phyloP scores from a whole-genome alignment of 2,113 vertebrate genomes.

The Solea senegalensis region DNA sequence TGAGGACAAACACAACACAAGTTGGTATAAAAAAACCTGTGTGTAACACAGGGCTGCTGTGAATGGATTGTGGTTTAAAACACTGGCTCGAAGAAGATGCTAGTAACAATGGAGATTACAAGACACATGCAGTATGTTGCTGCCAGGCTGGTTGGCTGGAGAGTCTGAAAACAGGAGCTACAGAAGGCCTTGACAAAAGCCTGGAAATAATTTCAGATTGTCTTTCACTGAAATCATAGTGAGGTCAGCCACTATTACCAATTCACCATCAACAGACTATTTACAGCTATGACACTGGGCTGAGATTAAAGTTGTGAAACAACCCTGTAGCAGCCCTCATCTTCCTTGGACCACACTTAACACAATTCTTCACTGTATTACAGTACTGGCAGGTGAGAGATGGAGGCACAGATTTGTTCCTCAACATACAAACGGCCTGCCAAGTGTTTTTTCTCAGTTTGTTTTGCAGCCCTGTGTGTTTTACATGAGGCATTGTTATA shows the following conservation, averaged over 20 bases:
- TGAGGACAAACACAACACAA: background rate
- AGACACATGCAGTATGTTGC: slow-evolving; percentile 39
- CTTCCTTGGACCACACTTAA: slow-evolving; percentile 23
- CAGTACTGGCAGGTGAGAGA: background rate
- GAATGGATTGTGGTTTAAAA: slow-evolving; percentile 30
- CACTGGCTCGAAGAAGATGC: slow-evolving; percentile 34
- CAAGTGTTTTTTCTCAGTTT: background rate
- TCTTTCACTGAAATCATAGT: slow-evolving; percentile 36
- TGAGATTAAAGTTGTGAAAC: slow-evolving; percentile 60
- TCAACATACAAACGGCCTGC: background rate
- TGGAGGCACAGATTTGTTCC: background rate
- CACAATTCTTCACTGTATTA: slow-evolving; percentile 43
- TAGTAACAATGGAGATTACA: slow-evolving; percentile 50
- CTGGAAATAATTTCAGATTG: slow-evolving; percentile 64
- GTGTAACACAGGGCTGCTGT: slow-evolving; percentile 4
- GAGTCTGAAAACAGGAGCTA: slow-evolving; percentile 56
- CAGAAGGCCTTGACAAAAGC: slow-evolving; percentile 69
- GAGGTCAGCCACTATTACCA: slow-evolving; percentile 67
- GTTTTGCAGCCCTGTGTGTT: background rate
- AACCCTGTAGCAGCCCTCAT: slow-evolving; percentile 36
- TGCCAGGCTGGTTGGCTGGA: slow-evolving; percentile 46
- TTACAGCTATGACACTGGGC: slow-evolving; percentile 55
- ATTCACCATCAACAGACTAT: slow-evolving; percentile 36
- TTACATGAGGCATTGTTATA: background rate
- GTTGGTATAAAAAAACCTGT: slow-evolving; percentile 10